These are phyloP conservation scores for Meloe dianella DNA, from an alignment of 2,888 invertebrate genomes.

Conservation along the genomic window DNA sequence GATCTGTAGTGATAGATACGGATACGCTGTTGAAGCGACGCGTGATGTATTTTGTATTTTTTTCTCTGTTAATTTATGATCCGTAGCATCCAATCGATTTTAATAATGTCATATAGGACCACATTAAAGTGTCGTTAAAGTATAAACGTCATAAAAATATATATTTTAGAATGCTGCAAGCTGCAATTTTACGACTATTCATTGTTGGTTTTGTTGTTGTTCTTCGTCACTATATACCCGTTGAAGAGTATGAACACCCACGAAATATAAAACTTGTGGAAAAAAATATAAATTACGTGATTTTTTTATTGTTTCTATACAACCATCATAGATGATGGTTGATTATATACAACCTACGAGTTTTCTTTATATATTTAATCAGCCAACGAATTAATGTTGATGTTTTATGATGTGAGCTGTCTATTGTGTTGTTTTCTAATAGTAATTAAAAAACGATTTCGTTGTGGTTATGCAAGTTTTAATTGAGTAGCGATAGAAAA, in stretches of 20 bases:
- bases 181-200: slow-evolving; percentile 29
- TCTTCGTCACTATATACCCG: background rate
- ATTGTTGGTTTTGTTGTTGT: background rate
- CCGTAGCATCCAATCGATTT: background rate
- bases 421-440: slow-evolving; percentile 1
- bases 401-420: background rate
- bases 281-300: background rate
- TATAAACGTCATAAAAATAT: slow-evolving; percentile 29
- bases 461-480: background rate
- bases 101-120: slow-evolving; percentile 26
- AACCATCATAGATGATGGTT: background rate
- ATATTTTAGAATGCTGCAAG: slow-evolving; percentile 20
- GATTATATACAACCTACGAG: background rate
- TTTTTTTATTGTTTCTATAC: background rate
- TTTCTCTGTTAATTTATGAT: background rate
- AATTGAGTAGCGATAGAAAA: background rate
- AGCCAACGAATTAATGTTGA: background rate
- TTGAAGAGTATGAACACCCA: background rate
- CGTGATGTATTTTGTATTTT: background rate
- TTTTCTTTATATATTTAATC: background rate
- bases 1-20: too few relatives aligned
- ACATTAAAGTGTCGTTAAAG: slow-evolving; percentile 31
- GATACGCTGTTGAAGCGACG: background rate
- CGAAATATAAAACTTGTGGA: background rate
- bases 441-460: background rate